Evolutionary conservation across 2,797 vertebrate genomes (phyloP).

Genomic region (Ctenochaetus hawaiiensis): DNA sequence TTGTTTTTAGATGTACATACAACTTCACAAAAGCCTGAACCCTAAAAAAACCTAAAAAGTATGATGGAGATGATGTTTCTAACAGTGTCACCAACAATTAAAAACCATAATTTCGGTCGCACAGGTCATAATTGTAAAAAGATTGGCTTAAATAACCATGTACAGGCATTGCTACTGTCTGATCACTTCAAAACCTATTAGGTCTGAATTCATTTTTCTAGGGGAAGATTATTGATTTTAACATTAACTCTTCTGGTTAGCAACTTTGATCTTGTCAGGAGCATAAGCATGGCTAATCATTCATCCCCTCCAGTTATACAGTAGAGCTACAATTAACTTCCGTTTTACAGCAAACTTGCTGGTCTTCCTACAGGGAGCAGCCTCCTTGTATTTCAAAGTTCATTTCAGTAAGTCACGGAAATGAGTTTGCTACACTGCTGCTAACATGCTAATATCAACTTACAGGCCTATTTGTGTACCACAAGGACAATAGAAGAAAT

Average conservation of each 20-base stretch:
- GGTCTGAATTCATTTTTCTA: conserved; percentile 1
- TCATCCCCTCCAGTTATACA: neutral
- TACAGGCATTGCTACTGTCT: neutral
- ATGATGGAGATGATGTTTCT: neutral
- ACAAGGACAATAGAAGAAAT: neutral
- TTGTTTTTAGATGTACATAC: too few relatives aligned
- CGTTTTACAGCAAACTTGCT: neutral
- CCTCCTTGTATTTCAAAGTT: neutral
- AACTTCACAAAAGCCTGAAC: neutral
- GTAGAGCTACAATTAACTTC: neutral
- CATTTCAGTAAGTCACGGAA: neutral
- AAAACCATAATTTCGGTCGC: neutral
- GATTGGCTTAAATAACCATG: neutral
- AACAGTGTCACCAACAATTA: neutral
- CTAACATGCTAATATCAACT: neutral
- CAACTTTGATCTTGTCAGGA: neutral
- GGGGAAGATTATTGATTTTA: neutral
- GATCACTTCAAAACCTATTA: conserved; percentile 5
- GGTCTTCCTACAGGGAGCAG: neutral
- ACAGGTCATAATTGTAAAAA: neutral
- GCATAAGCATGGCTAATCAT: neutral
- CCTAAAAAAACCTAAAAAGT: neutral
- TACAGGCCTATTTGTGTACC: neutral
- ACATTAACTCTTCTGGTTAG: neutral
- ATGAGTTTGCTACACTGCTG: neutral